Conservation (phyloP, 2,888 invertebrate species). For the Drosophila subsilvestris region DNA sequence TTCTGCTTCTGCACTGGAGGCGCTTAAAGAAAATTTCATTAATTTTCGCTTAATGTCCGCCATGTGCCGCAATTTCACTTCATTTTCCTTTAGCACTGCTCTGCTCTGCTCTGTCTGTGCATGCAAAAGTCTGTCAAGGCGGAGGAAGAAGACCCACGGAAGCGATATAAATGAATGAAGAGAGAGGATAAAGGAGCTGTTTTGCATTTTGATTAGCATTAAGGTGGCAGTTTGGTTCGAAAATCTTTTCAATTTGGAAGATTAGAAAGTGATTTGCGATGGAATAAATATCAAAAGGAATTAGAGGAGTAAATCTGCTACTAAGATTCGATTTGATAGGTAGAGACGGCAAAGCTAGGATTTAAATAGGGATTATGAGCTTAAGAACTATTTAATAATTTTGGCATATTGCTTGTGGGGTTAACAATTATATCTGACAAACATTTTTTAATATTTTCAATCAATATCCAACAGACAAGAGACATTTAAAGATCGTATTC, state of each 20-base stretch:
- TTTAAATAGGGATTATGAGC: background rate
- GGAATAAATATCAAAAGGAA: background rate
- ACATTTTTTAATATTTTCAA: too few relatives aligned
- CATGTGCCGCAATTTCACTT: conserved; percentile 77
- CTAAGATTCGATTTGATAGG: background rate
- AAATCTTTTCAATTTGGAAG: background rate
- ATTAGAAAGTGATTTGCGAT: background rate
- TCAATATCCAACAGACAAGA: background rate
- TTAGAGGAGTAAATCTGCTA: background rate
- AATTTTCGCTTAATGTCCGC: conserved; percentile 78
- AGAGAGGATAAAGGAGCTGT: conserved; percentile 8
- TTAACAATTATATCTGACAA: too few relatives aligned
- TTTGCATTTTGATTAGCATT: conserved; percentile 36
- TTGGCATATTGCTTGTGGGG: too few relatives aligned
- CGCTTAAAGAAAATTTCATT: conserved; percentile 71
- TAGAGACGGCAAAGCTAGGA: fast-evolving
- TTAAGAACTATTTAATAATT: background rate
- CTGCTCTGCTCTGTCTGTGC: conserved; percentile 5
- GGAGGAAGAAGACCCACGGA: background rate
- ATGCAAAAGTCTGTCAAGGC: conserved; percentile 33
- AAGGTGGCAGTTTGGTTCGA: conserved; percentile 1
- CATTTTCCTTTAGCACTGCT: conserved; percentile 19
- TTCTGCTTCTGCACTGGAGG: conserved; percentile 21
- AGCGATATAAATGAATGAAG: conserved; percentile 13
- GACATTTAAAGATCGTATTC: conserved; percentile 8